A percentile compares a stretch with the other conserved stretches of the same genome.
Evolutionary conservation across 23 tunicate genomes (phyloP).

Genomic region (Clavelina lepadiformis): DNA sequence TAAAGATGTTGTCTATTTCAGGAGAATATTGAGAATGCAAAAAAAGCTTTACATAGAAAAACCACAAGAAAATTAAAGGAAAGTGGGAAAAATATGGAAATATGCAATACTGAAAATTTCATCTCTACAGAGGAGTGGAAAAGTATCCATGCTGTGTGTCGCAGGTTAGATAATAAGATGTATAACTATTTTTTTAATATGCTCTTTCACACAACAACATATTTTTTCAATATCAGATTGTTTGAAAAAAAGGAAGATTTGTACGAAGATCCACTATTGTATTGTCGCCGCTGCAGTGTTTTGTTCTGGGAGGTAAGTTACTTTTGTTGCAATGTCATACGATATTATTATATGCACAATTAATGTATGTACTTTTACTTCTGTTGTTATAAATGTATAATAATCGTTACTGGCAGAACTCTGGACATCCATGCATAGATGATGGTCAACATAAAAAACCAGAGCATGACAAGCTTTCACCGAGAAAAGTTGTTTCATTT

Average conservation of each 20-base stretch:
- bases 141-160: conserved; percentile 5
- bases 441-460: conserved; percentile 1
- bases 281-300: conserved; percentile 60
- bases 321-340: background rate
- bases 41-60: too few species aligned
- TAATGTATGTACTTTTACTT: background rate
- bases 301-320: conserved; percentile 75
- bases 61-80: too few species aligned
- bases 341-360: background rate
- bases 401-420: too few species aligned
- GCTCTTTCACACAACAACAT: too few species aligned
- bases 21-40: too few species aligned
- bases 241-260: conserved; percentile 23
- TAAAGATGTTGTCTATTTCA: too few species aligned
- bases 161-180: too few species aligned
- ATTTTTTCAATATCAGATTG: too few species aligned
- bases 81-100: too few species aligned
- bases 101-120: too few species aligned
- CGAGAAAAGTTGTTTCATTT: conserved; percentile 38
- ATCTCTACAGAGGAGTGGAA: conserved; percentile 16
- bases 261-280: conserved; percentile 48
- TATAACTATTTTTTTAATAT: too few species aligned
- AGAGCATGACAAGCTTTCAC: conserved; percentile 18
- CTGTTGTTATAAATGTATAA: background rate
- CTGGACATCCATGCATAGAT: conserved; percentile 69